Evolutionary conservation across 2,888 invertebrate genomes (phyloP).

Genomic region (Deilephila elpenor): DNA sequence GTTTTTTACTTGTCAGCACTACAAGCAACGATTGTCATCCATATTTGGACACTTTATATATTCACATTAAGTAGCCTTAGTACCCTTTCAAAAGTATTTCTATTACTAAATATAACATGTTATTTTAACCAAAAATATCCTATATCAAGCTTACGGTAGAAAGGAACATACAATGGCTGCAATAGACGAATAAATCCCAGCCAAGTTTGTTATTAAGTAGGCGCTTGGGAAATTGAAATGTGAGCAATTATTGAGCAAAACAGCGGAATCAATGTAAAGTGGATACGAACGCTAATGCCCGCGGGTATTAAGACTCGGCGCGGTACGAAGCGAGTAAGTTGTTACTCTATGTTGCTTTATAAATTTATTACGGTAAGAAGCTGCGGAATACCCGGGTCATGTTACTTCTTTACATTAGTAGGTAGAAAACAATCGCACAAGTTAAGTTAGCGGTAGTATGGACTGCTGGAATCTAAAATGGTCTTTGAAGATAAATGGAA

Average conservation of each 20-base stretch:
- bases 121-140: no score
- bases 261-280: constrained; percentile 53
- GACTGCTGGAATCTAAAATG: no score
- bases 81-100: no score
- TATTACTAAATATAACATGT: no score
- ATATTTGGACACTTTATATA: no score
- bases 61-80: no score
- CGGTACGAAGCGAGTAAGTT: neutral
- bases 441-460: no score
- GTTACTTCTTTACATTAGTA: no score
- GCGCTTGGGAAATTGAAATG: constrained; percentile 54
- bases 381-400: neutral
- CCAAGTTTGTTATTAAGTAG: neutral
- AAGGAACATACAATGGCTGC: no score
- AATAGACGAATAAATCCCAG: neutral
- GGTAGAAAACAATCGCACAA: no score
- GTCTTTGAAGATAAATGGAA: no score
- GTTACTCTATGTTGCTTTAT: neutral
- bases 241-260: constrained; percentile 59
- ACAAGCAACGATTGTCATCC: neutral
- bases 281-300: constrained; percentile 56
- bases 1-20: neutral
- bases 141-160: no score
- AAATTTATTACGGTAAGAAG: neutral
- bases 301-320: constrained; percentile 55